Evolutionary conservation across 2,113 vertebrate genomes (phyloP).

Genomic region (Grammomys dolichurus): DNA sequence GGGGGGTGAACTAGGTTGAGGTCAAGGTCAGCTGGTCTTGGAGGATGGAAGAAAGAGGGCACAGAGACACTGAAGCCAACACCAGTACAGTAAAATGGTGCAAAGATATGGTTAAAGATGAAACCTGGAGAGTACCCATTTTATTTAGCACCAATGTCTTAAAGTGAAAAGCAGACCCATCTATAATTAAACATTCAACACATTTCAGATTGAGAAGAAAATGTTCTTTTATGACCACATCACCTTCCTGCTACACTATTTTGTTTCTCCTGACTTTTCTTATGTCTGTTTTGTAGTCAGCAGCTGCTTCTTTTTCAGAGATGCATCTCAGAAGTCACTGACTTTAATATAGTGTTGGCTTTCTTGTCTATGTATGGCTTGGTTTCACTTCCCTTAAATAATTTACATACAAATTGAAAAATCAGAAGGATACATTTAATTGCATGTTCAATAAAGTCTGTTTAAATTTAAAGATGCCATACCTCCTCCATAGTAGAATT

Average conservation of each 20-base stretch:
- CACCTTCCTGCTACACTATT: neutral
- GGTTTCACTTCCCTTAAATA: neutral
- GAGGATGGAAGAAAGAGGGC: neutral
- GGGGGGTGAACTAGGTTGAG: neutral
- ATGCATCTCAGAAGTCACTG: conserved; percentile 20
- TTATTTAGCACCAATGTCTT: neutral
- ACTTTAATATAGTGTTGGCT: neutral
- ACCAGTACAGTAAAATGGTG: neutral
- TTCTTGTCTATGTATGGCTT: neutral
- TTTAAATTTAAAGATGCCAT: neutral
- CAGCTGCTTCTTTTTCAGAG: neutral
- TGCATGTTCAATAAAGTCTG: neutral
- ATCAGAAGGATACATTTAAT: neutral
- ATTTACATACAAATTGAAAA: conserved; percentile 8
- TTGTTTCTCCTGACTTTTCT: neutral
- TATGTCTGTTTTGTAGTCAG: neutral
- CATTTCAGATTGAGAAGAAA: neutral
- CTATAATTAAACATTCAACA: neutral
- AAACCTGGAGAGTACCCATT: neutral
- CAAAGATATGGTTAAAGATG: too few relatives aligned
- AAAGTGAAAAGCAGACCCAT: neutral
- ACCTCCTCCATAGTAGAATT: conserved; percentile 76
- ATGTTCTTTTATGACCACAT: neutral
- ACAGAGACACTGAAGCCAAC: neutral
- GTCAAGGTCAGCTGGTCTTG: rapidly evolving